Base-by-base conservation (phyloP, 2,888 invertebrate species). In the Drosophila meridiana region DNA sequence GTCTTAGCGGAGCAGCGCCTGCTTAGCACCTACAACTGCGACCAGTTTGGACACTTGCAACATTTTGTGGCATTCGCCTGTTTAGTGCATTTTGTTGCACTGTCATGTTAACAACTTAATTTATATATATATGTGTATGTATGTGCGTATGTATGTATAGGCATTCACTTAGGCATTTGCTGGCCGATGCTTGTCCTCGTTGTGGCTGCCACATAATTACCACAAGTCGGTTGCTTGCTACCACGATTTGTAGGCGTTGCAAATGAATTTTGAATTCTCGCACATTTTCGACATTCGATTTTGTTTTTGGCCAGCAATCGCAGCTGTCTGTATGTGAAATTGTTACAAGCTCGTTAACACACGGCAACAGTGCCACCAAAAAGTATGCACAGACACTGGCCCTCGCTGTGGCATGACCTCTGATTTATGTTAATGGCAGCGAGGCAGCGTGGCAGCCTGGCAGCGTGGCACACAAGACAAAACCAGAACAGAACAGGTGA, bases 41-140 rank as follows among this genome's bases (percentile, higher is more conserved):
- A 59, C 52, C 57, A 53, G 71, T 52, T 61, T 14, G 28, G n/a
- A 43, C 53, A 66, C 66, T 77, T 68, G 78, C 72, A 40, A 63
- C 52, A 69, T 56, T 60, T 71, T 59, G 52, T 61, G 58, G 50
- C 38, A 48, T 53, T 55, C 48, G 68, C 14, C 66, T 20, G 66
- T 45, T 67, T 65, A 65, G 61, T 70, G 72, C 80, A 89, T 91
- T 91, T 91, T 91, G 91, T 92, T 85, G 89, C 87, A 83, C 87
- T 91, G 92, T 91, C 92, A 90, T 92, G 92, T 92, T 92, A 92
- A 92, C 92, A 92, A 92, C 92, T 92, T 92, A 92, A 92, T 92
- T 92, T 92, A 92, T 92, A 88, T 89, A 88, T 34, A 91, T 90
- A 87, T 91, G 90, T 28, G 6, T 47, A 14, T 47, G 4, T 30